phyloP scores from a whole-genome alignment of 2,113 vertebrate species.

The Larimichthys polyactis region DNA sequence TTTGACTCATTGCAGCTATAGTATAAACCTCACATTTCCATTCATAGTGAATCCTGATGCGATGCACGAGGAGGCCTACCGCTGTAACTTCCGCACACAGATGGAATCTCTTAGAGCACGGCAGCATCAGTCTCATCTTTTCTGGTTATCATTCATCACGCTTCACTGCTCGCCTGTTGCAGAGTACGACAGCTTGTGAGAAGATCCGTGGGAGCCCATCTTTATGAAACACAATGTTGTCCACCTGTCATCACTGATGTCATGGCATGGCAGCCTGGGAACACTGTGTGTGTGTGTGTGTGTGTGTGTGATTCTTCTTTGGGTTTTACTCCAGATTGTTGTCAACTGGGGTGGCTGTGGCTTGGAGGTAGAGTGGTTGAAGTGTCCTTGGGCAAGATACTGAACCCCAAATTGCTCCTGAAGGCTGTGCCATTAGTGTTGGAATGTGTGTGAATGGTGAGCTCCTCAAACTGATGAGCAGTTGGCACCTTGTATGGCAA shows the following conservation, averaged over 20 bases:
- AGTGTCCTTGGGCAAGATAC: too few relatives aligned
- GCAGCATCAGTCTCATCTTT: neutral
- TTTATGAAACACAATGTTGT: slow-evolving; percentile 44
- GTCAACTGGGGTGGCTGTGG: neutral
- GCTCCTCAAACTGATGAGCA: too few relatives aligned
- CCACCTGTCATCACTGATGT: slow-evolving; percentile 34
- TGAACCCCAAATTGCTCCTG: too few relatives aligned
- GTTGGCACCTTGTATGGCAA: too few relatives aligned
- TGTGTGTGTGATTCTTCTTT: neutral
- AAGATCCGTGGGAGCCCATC: slow-evolving; percentile 10
- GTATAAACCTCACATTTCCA: neutral
- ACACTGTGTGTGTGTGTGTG: neutral
- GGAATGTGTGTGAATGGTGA: too few relatives aligned
- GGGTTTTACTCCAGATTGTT: neutral
- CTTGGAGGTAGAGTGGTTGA: neutral
- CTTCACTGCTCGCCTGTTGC: neutral
- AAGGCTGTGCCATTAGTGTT: too few relatives aligned
- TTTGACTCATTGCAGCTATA: neutral
- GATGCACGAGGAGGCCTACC: neutral
- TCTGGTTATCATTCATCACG: neutral
- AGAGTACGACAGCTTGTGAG: slow-evolving; percentile 29
- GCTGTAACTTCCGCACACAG: neutral
- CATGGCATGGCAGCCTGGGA: neutral
- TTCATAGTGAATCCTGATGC: neutral
- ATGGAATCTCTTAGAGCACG: neutral